Conservation (phyloP, 2,888 invertebrate species). For the Lacanobia oleracea region DNA sequence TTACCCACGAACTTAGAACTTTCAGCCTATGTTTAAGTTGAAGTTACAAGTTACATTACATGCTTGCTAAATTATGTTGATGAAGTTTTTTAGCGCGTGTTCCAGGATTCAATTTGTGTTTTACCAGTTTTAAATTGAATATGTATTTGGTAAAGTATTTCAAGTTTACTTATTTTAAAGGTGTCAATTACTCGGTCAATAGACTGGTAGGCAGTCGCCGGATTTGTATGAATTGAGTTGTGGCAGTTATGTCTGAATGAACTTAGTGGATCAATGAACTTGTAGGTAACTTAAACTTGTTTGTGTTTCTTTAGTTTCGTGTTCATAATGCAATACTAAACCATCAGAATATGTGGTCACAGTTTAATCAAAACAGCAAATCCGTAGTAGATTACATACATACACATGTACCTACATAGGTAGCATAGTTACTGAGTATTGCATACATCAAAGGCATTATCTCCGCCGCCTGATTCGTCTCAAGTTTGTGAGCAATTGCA, state of each 20-base stretch:
- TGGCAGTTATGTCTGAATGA: not conserved
- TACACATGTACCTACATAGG: slow-evolving; percentile 54
- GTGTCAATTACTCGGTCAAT: slow-evolving; percentile 3
- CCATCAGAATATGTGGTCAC: slow-evolving; percentile 29
- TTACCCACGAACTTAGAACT: slow-evolving; percentile 41
- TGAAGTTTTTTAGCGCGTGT: slow-evolving; percentile 30
- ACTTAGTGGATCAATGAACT: not conserved
- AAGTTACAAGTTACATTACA: slow-evolving; percentile 38
- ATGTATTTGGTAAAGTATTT: slow-evolving; percentile 7
- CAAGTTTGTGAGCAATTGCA: slow-evolving; percentile 85
- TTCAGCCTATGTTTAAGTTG: slow-evolving; percentile 29
- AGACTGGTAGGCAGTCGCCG: not conserved
- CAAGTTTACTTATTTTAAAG: slow-evolving; percentile 4
- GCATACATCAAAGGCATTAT: slow-evolving; percentile 84
- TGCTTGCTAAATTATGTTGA: slow-evolving; percentile 11
- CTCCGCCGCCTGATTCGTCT: slow-evolving; percentile 80
- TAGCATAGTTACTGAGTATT: slow-evolving; percentile 66
- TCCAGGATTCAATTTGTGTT: slow-evolving; percentile 2
- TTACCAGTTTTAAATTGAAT: slow-evolving; percentile 8
- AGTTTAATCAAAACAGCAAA: slow-evolving; percentile 60
- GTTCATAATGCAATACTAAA: slow-evolving; percentile 8
- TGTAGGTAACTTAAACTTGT: no score
- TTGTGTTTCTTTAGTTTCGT: slow-evolving; percentile 2
- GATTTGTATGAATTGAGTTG: not conserved
- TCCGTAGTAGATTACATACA: slow-evolving; percentile 65